Percentiles rank a stretch among this genome's conserved stretches.
phyloP scores from a whole-genome alignment of 1,140 invertebrate genomes.

The Limonius californicus region DNA sequence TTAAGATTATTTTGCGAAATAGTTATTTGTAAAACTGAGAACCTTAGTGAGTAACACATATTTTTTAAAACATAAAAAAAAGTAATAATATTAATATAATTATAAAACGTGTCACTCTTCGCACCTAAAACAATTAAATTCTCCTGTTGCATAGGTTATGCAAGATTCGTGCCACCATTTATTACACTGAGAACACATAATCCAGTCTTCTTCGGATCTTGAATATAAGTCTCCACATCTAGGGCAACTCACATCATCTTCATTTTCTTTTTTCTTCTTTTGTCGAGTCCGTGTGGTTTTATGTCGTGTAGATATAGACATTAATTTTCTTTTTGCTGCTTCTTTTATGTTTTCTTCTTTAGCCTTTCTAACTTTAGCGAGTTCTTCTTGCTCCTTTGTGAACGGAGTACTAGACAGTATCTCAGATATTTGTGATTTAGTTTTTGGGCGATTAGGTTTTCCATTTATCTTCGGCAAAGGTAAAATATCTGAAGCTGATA shows the following conservation, averaged over 20 bases:
- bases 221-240: slow-evolving; percentile 13
- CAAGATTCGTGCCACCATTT: slow-evolving; percentile 16
- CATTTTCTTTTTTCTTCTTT: background rate
- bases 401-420: slow-evolving; percentile 12
- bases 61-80: too few species aligned
- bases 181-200: slow-evolving; percentile 8
- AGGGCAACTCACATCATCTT: slow-evolving; percentile 3
- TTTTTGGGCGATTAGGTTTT: background rate
- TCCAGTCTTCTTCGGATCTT: slow-evolving; percentile 10
- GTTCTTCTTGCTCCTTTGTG: background rate
- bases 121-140: background rate
- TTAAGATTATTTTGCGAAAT: too few species aligned
- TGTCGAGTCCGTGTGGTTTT: background rate
- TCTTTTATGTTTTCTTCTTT: slow-evolving; percentile 1
- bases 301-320: background rate
- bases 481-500: background rate
- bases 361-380: background rate
- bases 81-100: too few species aligned
- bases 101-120: background rate
- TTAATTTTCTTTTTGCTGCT: slow-evolving; percentile 6
- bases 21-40: too few species aligned
- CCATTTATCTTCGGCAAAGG: slow-evolving; percentile 1
- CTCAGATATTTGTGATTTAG: slow-evolving; percentile 7
- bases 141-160: background rate
- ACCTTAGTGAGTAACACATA: too few species aligned